Base-by-base conservation (phyloP, 2,797 vertebrate species). In the Choloepus didactylus region DNA sequence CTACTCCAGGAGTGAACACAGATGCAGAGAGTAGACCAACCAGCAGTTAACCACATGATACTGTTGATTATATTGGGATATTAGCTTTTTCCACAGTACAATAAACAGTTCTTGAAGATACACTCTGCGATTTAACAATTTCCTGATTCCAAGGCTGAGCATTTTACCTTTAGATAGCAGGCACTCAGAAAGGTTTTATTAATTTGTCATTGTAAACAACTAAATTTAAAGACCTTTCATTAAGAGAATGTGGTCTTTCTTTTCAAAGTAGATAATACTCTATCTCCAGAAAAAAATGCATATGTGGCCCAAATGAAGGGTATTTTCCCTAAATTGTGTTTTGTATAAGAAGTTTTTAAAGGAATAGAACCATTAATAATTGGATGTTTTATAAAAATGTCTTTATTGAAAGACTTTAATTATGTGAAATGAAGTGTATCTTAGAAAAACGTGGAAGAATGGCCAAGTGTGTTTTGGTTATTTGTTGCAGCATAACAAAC, bases 381-480 rank as follows among this genome's bases (percentile, higher is more conserved):
- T 77, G 5, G 84, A 44, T 2, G 67, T 77, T 87, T 90, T 29
- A 11, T 67, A 49, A 92, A 79, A 54, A 29, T 77, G 41, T 38
- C 29, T 90, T 89, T 73, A 91, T 49, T 81, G 23, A 56, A 51
- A 56, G 23, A 35, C 46, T 67, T 25, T 94, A 89, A 79, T 83
- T 83, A 25, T 7, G 35, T 72, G 51, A 66, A 27, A 51, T 66
- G 56, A 60, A 27, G 5, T 75, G 5, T 67, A 21, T 73, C 49
- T 89, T 27, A 86, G 72, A 64, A 72, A 79, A 79, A 70, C 66
- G 23, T 76, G 21, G 46, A 83, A 82, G 46, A 91, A 75, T 12
- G 7, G 3, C 41, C 18, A 82, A 46, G 23, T 56, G 23, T 82
- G 49, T 44, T 92, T 87, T 41, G 64, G 19, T 66, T 72, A 91